phyloP scores from a whole-genome alignment of 2,113 vertebrate genomes.

The Eleginops maclovinus region DNA sequence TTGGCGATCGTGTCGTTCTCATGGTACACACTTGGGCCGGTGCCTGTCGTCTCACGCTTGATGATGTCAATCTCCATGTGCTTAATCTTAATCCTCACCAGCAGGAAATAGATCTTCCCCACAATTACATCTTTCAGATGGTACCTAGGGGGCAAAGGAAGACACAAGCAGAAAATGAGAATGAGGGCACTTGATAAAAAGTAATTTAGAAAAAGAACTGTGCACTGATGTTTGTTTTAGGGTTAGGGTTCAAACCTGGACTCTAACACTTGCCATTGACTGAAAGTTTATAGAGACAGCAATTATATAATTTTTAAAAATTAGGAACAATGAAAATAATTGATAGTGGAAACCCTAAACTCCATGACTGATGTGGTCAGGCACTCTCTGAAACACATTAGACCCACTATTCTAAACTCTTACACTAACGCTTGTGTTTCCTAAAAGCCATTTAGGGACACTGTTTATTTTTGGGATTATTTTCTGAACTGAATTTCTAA shows the following conservation, averaged over 20 bases:
- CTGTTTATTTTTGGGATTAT: background rate
- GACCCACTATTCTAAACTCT: background rate
- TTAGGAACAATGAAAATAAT: background rate
- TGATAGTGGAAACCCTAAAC: background rate
- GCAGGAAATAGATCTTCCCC: slow-evolving; percentile 98
- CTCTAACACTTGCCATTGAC: background rate
- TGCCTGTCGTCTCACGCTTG: slow-evolving; percentile 96
- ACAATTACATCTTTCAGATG: slow-evolving; percentile 98
- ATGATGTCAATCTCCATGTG: slow-evolving; percentile 99
- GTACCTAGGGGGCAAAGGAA: slow-evolving; percentile 83
- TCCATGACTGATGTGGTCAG: background rate
- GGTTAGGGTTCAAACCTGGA: too few species aligned
- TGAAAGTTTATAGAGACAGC: background rate
- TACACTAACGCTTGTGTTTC: background rate
- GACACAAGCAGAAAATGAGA: background rate
- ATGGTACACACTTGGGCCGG: slow-evolving; percentile 94
- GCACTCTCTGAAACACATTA: background rate
- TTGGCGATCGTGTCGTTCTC: slow-evolving; percentile 99
- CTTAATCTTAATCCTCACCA: slow-evolving; percentile 98
- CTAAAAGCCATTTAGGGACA: background rate
- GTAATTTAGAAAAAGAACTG: background rate
- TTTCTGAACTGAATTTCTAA: background rate
- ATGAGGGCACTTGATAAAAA: background rate
- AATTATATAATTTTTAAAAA: background rate
- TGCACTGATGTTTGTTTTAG: too few species aligned